Percentiles rank a stretch among this genome's conserved stretches.
These are phyloP conservation scores for Ardeotis arabs DNA, from an alignment of 2,113 vertebrate genomes.

Conservation along the genomic window DNA sequence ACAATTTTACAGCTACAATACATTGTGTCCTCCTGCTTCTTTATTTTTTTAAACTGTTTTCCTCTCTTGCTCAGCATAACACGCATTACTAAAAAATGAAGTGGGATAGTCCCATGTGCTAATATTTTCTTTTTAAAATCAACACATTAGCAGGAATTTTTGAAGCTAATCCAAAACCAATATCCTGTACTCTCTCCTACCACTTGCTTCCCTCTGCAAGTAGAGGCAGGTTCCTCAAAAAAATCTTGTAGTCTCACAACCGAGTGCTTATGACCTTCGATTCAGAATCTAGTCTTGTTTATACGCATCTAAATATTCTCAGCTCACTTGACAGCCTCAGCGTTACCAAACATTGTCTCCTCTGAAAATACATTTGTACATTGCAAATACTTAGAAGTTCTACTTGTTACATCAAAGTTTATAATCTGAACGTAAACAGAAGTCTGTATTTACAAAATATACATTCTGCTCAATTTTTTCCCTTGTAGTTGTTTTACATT, in stretches of 20 bases:
- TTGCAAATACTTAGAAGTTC: neutral
- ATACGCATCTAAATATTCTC: neutral
- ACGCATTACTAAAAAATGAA: neutral
- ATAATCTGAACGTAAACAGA: neutral
- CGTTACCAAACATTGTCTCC: slow-evolving; percentile 5
- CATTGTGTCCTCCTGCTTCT: neutral
- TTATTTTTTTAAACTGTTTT: neutral
- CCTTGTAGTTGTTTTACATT: neutral
- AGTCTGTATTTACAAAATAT: neutral
- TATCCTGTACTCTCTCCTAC: neutral
- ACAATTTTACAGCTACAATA: neutral
- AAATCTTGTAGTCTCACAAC: neutral
- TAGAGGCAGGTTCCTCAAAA: neutral
- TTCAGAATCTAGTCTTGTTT: neutral
- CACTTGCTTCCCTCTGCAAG: neutral
- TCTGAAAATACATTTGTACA: neutral
- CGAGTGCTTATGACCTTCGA: neutral
- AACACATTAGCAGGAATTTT: neutral
- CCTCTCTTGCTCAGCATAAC: neutral
- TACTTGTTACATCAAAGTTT: neutral
- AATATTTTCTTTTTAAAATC: slow-evolving; percentile 1
- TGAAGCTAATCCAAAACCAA: neutral
- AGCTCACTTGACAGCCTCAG: neutral
- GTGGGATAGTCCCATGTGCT: neutral
- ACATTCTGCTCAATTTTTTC: neutral